A percentile compares a stretch with the other conserved stretches of the same genome.
These are phyloP conservation scores for Nowickia ferox DNA, from an alignment of 2,888 invertebrate species.

Conservation along the genomic window DNA sequence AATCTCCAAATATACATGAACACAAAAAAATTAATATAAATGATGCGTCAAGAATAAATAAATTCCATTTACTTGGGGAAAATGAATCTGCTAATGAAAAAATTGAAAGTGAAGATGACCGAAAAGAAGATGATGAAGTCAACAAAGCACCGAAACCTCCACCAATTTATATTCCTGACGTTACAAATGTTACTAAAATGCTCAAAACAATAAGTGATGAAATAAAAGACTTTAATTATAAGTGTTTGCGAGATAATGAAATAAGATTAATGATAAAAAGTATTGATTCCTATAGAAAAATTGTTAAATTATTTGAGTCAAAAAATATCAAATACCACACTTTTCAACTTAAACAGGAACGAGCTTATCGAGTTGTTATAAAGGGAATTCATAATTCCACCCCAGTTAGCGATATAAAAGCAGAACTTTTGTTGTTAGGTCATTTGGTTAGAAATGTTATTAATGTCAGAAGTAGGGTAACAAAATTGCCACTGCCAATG, in stretches of 20 bases:
- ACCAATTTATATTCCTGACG: conserved; percentile 32
- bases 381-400: conserved; percentile 56
- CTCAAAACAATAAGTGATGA: conserved; percentile 8
- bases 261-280: no score
- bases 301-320: conserved; percentile 38
- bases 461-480: no score
- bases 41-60: neutral
- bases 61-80: neutral
- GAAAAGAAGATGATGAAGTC: no score
- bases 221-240: conserved; percentile 40
- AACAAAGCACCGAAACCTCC: conserved; percentile 21
- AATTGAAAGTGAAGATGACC: neutral
- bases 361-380: conserved; percentile 56
- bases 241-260: conserved; percentile 35
- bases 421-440: no score
- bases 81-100: neutral
- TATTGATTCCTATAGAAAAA: no score
- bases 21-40: neutral
- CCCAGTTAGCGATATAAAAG: neutral
- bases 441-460: no score
- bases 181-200: conserved; percentile 15
- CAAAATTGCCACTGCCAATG: no score
- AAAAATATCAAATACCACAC: conserved; percentile 31
- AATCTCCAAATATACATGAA: neutral
- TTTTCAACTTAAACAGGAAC: conserved; percentile 53